phyloP scores from a whole-genome alignment of 2,113 vertebrate species.

The Prionailurus viverrinus region DNA sequence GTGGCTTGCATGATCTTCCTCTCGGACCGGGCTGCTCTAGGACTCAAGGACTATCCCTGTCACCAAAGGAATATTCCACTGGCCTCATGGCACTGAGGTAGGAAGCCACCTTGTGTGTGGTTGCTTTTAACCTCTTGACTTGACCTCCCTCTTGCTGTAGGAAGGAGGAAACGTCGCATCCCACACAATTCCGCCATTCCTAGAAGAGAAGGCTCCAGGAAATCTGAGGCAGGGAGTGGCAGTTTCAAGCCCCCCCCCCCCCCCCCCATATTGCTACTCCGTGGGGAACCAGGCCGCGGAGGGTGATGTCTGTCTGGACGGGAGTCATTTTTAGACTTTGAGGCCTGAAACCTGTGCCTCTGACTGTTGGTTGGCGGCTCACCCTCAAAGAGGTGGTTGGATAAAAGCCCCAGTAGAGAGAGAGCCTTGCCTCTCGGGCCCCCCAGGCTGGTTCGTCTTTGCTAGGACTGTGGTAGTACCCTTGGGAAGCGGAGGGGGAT shows the following conservation, averaged over 20 bases:
- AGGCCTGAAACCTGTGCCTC: background rate
- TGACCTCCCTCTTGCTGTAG: background rate
- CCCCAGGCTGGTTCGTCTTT: background rate
- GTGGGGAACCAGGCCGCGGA: background rate
- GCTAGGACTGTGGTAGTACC: background rate
- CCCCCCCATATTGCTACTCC: fast-evolving
- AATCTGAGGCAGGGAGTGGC: fast-evolving
- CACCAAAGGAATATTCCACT: fast-evolving
- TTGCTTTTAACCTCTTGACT: background rate
- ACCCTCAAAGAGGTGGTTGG: background rate
- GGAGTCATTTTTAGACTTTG: background rate
- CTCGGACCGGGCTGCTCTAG: too few relatives aligned
- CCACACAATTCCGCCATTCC: background rate
- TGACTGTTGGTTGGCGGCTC: background rate
- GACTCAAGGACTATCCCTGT: background rate
- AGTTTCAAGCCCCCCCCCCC: background rate
- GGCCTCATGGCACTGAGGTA: fast-evolving
- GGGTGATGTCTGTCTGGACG: background rate
- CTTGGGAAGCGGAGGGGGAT: background rate
- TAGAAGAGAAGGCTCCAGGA: background rate
- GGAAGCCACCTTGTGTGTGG: background rate
- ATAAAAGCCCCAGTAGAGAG: background rate
- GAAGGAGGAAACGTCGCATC: background rate
- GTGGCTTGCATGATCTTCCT: background rate
- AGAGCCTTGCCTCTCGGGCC: background rate